A percentile compares a stretch with the other conserved stretches of the same genome.
Conservation (phyloP, 1,140 invertebrate genomes). For the Lepidotrigona ventralis region DNA sequence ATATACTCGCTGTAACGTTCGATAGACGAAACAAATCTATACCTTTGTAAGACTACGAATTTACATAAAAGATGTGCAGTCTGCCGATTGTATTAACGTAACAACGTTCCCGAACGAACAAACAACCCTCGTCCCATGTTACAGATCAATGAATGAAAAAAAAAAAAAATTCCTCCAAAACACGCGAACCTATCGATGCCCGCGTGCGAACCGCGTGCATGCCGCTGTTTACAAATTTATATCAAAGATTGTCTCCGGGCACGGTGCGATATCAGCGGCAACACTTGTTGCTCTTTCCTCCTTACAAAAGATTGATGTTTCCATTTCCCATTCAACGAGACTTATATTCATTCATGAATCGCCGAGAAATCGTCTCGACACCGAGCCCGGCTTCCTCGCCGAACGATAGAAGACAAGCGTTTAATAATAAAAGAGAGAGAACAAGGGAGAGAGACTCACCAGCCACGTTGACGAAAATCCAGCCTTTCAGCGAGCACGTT, state of each 20-base stretch:
- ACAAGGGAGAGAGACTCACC: constrained; percentile 52
- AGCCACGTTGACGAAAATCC: constrained; percentile 50
- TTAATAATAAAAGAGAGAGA: neutral
- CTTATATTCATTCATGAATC: constrained; percentile 30
- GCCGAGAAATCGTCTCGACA: neutral
- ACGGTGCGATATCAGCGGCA: constrained; percentile 43
- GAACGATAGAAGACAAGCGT: neutral
- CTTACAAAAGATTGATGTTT: constrained; percentile 38
- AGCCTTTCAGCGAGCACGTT: constrained; percentile 25
- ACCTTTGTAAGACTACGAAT: too few relatives aligned
- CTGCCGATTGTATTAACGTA: neutral
- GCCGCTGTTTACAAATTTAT: constrained; percentile 37
- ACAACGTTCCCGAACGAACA: too few relatives aligned
- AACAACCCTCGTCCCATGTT: neutral
- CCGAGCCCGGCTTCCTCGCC: neutral
- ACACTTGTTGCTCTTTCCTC: constrained; percentile 62
- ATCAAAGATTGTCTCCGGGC: constrained; percentile 41
- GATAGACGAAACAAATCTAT: too few relatives aligned
- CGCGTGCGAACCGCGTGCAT: neutral
- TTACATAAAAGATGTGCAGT: too few relatives aligned
- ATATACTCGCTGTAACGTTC: too few relatives aligned
- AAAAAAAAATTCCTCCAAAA: neutral
- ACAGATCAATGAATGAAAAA: too few relatives aligned
- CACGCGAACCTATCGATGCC: neutral
- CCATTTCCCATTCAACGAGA: constrained; percentile 5